Percentiles rank a stretch among this genome's conserved stretches.
Evolutionary conservation across 2,888 invertebrate genomes (phyloP).

Genomic region (Metacarcinus magister): DNA sequence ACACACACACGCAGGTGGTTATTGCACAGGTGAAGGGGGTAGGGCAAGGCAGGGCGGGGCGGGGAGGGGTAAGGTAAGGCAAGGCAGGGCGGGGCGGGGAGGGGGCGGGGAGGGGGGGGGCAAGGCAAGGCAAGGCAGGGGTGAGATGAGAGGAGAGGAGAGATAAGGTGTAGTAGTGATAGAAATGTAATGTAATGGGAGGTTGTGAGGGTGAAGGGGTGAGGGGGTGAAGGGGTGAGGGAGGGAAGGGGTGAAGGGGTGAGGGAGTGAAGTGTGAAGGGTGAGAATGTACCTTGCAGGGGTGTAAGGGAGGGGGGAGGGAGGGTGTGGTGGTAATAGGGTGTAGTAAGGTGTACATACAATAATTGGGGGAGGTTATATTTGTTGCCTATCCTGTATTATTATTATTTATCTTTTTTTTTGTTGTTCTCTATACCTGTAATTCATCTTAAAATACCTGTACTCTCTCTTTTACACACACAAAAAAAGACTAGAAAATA

Average conservation of each 20-base stretch:
- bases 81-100: neutral
- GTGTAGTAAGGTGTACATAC: neutral
- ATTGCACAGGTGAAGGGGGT: conserved; percentile 28
- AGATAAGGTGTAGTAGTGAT: neutral
- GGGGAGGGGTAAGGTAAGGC: neutral
- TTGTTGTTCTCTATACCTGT: neutral
- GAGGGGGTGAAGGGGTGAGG: neutral
- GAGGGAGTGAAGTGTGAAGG: neutral
- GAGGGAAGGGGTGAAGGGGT: neutral
- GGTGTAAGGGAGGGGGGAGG: neutral
- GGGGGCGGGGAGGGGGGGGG: neutral
- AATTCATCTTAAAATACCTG: neutral
- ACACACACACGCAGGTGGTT: conserved; percentile 44
- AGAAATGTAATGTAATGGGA: neutral
- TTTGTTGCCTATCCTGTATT: neutral
- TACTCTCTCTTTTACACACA: neutral
- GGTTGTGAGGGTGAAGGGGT: neutral
- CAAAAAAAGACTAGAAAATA: neutral
- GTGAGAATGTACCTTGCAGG: neutral
- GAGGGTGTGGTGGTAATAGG: neutral
- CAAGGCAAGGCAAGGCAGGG: neutral
- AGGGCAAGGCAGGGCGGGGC: neutral
- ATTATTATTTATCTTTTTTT: neutral
- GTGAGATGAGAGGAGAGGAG: neutral
- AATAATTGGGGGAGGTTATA: neutral